A percentile compares a stretch with the other conserved stretches of the same genome.
phyloP scores from a whole-genome alignment of 2,113 vertebrate species.

The Zingel zingel region DNA sequence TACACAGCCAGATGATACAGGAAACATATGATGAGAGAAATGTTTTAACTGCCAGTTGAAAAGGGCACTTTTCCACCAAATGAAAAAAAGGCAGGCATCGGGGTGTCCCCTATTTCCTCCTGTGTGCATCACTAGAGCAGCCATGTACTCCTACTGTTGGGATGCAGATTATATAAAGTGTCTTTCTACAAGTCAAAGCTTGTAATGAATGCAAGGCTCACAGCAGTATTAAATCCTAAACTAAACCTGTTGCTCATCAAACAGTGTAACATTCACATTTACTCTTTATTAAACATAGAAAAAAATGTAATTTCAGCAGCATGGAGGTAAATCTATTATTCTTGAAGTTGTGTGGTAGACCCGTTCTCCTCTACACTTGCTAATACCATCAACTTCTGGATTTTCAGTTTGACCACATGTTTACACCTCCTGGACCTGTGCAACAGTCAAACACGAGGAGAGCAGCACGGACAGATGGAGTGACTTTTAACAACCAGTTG shows the following conservation, averaged over 20 bases:
- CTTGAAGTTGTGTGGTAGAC: not conserved
- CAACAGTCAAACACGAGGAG: not conserved
- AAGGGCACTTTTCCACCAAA: not conserved
- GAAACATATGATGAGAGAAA: not conserved
- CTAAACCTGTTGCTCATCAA: not conserved
- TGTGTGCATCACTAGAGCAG: not conserved
- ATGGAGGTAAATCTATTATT: not conserved
- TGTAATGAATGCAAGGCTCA: not conserved
- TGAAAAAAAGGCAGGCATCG: not conserved
- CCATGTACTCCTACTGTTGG: no score
- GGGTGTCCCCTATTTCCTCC: not conserved
- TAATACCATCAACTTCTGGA: not conserved
- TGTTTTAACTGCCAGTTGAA: not conserved
- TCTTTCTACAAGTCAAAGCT: not conserved
- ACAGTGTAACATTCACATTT: not conserved
- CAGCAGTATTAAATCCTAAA: not conserved
- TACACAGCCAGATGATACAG: not conserved
- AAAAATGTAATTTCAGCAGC: not conserved
- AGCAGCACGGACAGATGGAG: not conserved
- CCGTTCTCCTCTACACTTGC: not conserved
- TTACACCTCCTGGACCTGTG: not conserved
- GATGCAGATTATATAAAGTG: no score
- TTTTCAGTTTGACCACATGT: not conserved
- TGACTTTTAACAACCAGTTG: conserved; percentile 37
- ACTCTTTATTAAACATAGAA: not conserved